phyloP scores from a whole-genome alignment of 2,888 invertebrate genomes.

The Cerceris ruficornis region DNA sequence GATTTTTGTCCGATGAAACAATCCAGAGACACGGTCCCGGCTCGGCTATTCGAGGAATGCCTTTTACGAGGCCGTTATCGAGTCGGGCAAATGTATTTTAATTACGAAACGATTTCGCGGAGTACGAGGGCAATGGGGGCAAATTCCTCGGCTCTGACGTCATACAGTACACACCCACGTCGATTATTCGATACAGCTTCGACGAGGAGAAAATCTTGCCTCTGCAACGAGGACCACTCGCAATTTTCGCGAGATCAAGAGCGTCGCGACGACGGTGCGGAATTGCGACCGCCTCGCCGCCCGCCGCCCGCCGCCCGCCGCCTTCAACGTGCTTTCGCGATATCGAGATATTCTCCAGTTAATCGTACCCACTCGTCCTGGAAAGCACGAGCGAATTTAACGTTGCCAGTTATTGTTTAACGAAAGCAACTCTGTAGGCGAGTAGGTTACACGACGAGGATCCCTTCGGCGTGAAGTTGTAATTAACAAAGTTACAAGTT shows the following conservation, averaged over 20 bases:
- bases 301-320: too few relatives aligned
- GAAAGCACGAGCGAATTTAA: background rate
- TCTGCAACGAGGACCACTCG: background rate
- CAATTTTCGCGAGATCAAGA: background rate
- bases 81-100: slow-evolving; percentile 54
- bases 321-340: too few relatives aligned
- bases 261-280: too few relatives aligned
- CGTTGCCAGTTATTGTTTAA: background rate
- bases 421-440: background rate
- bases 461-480: background rate
- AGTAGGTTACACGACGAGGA: background rate
- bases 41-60: slow-evolving; percentile 24
- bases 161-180: slow-evolving; percentile 34
- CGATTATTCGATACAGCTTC: slow-evolving; percentile 43
- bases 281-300: too few relatives aligned
- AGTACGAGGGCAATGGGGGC: slow-evolving; percentile 27
- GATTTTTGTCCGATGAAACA: slow-evolving; percentile 18
- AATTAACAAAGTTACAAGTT: slow-evolving; percentile 32
- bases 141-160: slow-evolving; percentile 58
- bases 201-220: background rate
- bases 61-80: slow-evolving; percentile 11
- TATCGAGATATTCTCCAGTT: too few relatives aligned
- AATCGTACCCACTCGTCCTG: background rate
- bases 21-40: slow-evolving; percentile 5
- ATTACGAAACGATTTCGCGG: slow-evolving; percentile 49